Base-by-base conservation (phyloP, 2,113 vertebrate genomes). In the Limanda limanda region DNA sequence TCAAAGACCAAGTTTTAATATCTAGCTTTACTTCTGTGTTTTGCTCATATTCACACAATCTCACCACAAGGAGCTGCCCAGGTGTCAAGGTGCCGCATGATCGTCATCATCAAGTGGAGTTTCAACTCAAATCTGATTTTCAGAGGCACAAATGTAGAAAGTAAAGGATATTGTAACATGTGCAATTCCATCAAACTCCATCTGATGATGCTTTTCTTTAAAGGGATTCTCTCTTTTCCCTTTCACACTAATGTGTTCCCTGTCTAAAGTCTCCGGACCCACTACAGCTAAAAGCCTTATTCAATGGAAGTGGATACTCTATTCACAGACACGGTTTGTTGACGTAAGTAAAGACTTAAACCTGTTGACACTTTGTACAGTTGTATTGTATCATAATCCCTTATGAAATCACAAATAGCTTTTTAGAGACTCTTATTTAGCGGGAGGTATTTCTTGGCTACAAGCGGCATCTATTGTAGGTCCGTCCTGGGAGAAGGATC, bases 261-360 rank as follows among this genome's bases (percentile, higher is more conserved):
- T 58, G 48, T 64, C 47, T 71, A 56, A 31, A 31, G 31, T 31
- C 31, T 31, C 6, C 10, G 11, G 70, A 72, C 21, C 57, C 67
- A 72, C 62, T 78, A 65, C 52, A 18, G 56, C 42, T 75, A 35
- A 67, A 23, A 72, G 55, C 63, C 79, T 57, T 64, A 76, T 56
- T 7, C 24, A 37, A 4, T 18, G 6, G 58, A 72, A 77, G 55
- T 82, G 25, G 40, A 61, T 79, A 75, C 82, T 72, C 68, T 21
- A 7, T 31, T 31, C 31, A 31, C 31, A 31, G 31, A 31, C 31
- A 31, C 31, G 31, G 61, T 78, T 57, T 58, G 68, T 51, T 37
- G 23, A 78, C 37, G 47, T 37, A 58, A 67, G 45, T 48, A 18
- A 48, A 48, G 15, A 48, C 7, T n/a, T n/a, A 27, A 25, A 3